These are phyloP conservation scores for Epistrophe eligans DNA, from an alignment of 2,888 invertebrate species.

Conservation along the genomic window DNA sequence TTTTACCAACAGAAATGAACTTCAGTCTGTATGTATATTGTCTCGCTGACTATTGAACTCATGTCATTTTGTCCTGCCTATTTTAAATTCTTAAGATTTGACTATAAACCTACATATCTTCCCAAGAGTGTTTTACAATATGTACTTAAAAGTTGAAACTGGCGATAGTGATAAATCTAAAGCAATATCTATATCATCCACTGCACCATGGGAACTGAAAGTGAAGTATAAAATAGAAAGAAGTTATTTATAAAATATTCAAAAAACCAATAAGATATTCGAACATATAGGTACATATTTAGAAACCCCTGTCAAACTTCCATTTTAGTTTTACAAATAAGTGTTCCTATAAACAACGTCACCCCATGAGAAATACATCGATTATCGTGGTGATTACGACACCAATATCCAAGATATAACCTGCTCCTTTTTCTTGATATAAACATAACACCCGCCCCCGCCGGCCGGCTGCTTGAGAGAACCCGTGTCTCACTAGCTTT, in stretches of 20 bases:
- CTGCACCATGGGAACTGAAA: neutral
- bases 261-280: neutral
- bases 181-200: neutral
- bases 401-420: slow-evolving; percentile 30
- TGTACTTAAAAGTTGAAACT: neutral
- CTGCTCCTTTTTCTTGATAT: neutral
- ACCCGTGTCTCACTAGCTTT: slow-evolving; percentile 36
- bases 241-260: slow-evolving; percentile 4
- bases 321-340: slow-evolving; percentile 25
- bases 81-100: neutral
- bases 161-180: neutral
- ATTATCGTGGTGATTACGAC: slow-evolving; percentile 57
- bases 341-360: slow-evolving; percentile 35
- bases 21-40: no score
- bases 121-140: neutral
- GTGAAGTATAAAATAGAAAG: neutral
- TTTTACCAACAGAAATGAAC: no score
- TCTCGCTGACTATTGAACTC: no score
- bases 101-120: neutral
- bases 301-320: neutral
- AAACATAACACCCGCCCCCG: slow-evolving; percentile 27
- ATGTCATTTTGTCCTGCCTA: neutral
- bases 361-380: slow-evolving; percentile 34
- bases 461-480: slow-evolving; percentile 40
- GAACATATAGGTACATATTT: neutral